These are phyloP conservation scores for Trichoplusia ni DNA, from an alignment of 1,140 invertebrate species.

Conservation along the genomic window DNA sequence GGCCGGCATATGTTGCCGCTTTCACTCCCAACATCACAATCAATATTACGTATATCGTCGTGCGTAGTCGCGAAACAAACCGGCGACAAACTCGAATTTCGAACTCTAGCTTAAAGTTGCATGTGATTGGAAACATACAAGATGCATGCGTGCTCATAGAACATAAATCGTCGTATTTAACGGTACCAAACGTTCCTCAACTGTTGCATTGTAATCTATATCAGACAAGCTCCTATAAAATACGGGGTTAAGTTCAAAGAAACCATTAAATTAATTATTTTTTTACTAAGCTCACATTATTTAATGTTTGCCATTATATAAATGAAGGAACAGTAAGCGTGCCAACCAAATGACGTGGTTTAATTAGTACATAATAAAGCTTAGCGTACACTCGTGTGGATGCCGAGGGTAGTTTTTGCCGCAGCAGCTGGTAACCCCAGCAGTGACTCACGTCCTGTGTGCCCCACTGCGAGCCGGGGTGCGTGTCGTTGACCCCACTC, in stretches of 20 bases:
- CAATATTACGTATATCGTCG: constrained; percentile 57
- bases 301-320: constrained; percentile 4
- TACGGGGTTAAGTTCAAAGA: constrained; percentile 1
- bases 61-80: constrained; percentile 35
- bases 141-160: background rate
- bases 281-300: background rate
- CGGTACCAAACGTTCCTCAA: background rate
- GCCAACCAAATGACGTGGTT: constrained; percentile 20
- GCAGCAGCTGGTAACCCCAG: constrained; percentile 76
- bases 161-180: background rate
- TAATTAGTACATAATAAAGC: constrained; percentile 62
- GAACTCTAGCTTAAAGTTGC: background rate
- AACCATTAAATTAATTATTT: background rate
- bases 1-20: constrained; percentile 78
- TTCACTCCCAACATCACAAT: constrained; percentile 77
- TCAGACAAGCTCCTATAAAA: background rate
- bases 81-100: constrained; percentile 25
- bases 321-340: constrained; percentile 17
- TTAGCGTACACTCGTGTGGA: constrained; percentile 47
- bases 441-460: constrained; percentile 77
- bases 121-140: background rate
- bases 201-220: background rate
- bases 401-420: constrained; percentile 71
- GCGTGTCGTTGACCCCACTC: constrained; percentile 75
- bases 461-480: constrained; percentile 70